Evolutionary conservation across 2,888 invertebrate genomes (phyloP), one percentile per base, ranked within the genome.

Genomic region (Oligia latruncula): DNA sequence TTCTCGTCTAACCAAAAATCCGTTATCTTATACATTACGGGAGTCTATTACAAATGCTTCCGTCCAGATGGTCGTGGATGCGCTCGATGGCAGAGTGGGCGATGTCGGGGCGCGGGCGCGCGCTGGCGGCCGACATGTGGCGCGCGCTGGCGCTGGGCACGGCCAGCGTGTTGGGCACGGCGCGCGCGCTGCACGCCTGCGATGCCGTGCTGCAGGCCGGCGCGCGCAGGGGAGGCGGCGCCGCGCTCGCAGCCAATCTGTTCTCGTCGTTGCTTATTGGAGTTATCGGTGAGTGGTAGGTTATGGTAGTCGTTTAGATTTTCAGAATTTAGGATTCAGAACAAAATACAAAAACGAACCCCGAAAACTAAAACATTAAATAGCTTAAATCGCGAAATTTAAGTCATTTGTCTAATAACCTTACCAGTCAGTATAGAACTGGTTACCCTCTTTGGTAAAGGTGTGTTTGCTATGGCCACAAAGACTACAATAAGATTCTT

Each of bases 141-240:
- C 95, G 96, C 90, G 96, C 93, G 81, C 92, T 90, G 87, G 95
- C 95, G 90, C 93, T 96, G 91, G 94, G 95, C 90, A 94, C 95
- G 82, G 94, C 93, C 82, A 93, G 94, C 88, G 95, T 95, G 93
- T 92, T 95, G 88, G 96, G 95, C 92, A 96, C 96, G 80, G 95
- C 96, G 89, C 96, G 96, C 90, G 95, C 96, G 88, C 93, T 96
- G 94, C 95, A 95, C 93, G 96, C 96, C n/a, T 95, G 95, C 91
- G 96, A 96, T 93, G 93, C 93, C 77, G 95, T 92, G 93, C 95
- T 96, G 93, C 95, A 95, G 93, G 95, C 95, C 0, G 96, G 95
- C 87, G 96, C 96, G 66, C 86, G 94, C 5, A 87, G 94, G 35
- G 96, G 96, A 0, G 96, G 96, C 11, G 92, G 91, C 64, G 93